A percentile compares a stretch with the other conserved stretches of the same genome.
phyloP scores from a whole-genome alignment of 2,797 vertebrate genomes.

The Serranus cabrilla region DNA sequence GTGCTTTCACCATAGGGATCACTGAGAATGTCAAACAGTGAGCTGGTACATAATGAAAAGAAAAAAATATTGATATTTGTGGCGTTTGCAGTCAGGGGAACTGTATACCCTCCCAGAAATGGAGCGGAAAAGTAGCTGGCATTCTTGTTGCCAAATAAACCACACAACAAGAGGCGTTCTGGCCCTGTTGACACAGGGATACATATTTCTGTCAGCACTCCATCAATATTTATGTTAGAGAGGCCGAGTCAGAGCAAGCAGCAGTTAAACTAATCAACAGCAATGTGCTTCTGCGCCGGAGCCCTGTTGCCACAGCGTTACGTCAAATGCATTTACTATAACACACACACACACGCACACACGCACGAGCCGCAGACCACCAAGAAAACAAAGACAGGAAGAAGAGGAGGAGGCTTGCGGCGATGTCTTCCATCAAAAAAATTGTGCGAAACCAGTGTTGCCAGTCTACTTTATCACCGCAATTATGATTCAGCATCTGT shows the following conservation, averaged over 20 bases:
- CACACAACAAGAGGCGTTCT: slow-evolving; percentile 58
- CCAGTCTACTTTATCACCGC: slow-evolving; percentile 64
- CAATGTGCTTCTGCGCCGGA: slow-evolving; percentile 61
- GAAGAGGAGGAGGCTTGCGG: slow-evolving; percentile 22
- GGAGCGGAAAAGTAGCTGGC: slow-evolving; percentile 43
- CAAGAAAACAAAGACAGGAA: slow-evolving; percentile 52
- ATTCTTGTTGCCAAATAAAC: slow-evolving; percentile 66
- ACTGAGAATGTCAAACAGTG: slow-evolving; percentile 50
- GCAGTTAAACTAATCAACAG: slow-evolving; percentile 80
- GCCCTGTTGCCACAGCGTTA: slow-evolving; percentile 47
- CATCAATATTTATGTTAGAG: slow-evolving; percentile 82
- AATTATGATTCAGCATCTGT: slow-evolving; percentile 82
- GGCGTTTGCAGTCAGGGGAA: slow-evolving; percentile 47
- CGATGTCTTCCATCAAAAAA: slow-evolving; percentile 20
- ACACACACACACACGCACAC: slow-evolving; percentile 14
- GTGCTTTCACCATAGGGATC: slow-evolving; percentile 45
- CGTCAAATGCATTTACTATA: slow-evolving; percentile 42
- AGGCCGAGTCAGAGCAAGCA: slow-evolving; percentile 63
- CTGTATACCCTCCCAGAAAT: slow-evolving; percentile 28
- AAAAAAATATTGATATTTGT: slow-evolving; percentile 53
- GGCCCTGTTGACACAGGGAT: slow-evolving; percentile 76
- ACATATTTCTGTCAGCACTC: slow-evolving; percentile 81
- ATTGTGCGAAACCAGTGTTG: slow-evolving; percentile 38
- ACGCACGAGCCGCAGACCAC: neutral
- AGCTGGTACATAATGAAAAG: slow-evolving; percentile 53